These are phyloP conservation scores for Ganaspis brasiliensis DNA, from an alignment of 2,888 invertebrate genomes.

Conservation along the genomic window DNA sequence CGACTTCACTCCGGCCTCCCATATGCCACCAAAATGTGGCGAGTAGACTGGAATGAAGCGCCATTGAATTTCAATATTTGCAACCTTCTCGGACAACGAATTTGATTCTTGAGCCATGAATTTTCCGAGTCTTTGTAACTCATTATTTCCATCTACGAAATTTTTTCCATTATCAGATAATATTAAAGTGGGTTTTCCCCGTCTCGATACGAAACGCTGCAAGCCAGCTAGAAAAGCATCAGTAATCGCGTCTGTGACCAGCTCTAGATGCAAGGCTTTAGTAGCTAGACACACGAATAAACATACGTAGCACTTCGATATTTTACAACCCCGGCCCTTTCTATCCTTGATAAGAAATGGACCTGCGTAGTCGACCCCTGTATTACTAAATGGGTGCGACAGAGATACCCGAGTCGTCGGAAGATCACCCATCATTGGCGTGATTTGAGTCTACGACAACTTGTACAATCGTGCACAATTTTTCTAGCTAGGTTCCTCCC, in stretches of 20 bases:
- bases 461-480: conserved; percentile 42
- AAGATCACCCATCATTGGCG: conserved; percentile 45
- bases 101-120: conserved; percentile 26
- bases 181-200: too few relatives aligned
- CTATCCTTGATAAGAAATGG: conserved; percentile 42
- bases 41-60: not conserved
- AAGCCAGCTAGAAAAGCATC: too few relatives aligned
- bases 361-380: conserved; percentile 46
- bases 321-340: conserved; percentile 35
- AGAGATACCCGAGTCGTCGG: conserved; percentile 47
- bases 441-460: conserved; percentile 37
- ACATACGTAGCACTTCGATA: conserved; percentile 43
- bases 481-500: conserved; percentile 43
- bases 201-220: too few relatives aligned
- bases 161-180: too few relatives aligned
- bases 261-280: not conserved
- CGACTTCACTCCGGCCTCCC: not conserved
- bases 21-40: too few relatives aligned
- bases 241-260: too few relatives aligned
- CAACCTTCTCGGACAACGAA: not conserved
- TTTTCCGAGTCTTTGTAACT: conserved; percentile 42
- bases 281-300: conserved; percentile 37
- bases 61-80: not conserved
- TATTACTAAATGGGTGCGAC: conserved; percentile 33
- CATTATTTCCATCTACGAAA: too few relatives aligned